Percentiles rank a stretch among this genome's conserved stretches.
phyloP scores from a whole-genome alignment of 2,113 vertebrate species.

The Heliornis fulica region DNA sequence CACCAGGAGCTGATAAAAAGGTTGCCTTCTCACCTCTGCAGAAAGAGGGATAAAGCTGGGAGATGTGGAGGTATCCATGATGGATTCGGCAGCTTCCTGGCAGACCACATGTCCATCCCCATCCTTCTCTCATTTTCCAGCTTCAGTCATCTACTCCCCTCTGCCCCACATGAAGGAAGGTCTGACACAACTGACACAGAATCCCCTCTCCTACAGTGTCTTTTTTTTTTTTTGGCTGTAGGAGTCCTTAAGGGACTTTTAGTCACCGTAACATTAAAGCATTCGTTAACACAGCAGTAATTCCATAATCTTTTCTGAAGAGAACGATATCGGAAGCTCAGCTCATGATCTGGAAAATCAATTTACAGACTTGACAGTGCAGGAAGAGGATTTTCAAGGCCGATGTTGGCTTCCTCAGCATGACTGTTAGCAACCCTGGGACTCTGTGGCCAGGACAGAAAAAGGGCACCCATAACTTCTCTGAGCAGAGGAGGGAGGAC shows the following conservation, averaged over 20 bases:
- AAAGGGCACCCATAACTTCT: neutral
- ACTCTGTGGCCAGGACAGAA: neutral
- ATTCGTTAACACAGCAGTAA: constrained; percentile 49
- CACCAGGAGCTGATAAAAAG: neutral
- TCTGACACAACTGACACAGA: neutral
- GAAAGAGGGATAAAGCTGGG: neutral
- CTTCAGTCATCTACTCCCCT: neutral
- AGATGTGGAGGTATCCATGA: neutral
- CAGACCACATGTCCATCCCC: neutral
- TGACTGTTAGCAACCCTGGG: neutral
- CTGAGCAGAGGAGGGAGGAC: neutral
- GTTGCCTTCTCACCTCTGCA: neutral
- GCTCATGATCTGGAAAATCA: constrained; percentile 57
- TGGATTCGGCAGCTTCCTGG: neutral
- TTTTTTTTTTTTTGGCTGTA: neutral
- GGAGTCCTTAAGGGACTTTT: neutral
- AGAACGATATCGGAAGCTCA: constrained; percentile 29
- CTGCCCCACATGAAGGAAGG: neutral
- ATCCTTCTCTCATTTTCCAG: neutral
- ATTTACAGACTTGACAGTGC: neutral
- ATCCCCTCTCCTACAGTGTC: neutral
- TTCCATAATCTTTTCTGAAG: constrained; percentile 60
- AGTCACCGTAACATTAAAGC: constrained; percentile 11
- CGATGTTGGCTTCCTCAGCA: neutral
- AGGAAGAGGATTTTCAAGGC: neutral